These are phyloP conservation scores for Tympanuchus pallidicinctus DNA, from an alignment of 2,113 vertebrate genomes.

Conservation along the genomic window DNA sequence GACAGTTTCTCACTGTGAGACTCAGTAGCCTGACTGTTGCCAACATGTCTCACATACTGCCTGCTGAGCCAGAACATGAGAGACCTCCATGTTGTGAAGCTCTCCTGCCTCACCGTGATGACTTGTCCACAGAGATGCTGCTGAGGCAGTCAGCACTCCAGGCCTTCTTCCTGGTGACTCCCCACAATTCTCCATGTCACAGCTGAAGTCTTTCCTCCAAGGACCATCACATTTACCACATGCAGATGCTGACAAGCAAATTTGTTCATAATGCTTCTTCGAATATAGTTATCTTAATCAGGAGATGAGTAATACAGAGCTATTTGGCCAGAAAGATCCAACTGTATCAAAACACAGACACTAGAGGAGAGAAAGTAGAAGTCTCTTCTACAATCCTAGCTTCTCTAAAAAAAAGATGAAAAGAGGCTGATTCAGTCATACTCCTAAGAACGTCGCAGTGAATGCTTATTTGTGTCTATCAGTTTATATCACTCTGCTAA, in stretches of 20 bases:
- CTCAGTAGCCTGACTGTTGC: background rate
- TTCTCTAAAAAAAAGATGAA: background rate
- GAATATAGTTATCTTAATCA: background rate
- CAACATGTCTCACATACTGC: background rate
- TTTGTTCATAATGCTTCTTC: background rate
- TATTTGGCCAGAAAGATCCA: background rate
- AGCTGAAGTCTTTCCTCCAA: background rate
- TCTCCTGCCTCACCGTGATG: rapidly evolving
- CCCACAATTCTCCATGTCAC: background rate
- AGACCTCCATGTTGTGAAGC: background rate
- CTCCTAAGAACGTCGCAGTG: background rate
- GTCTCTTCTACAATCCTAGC: background rate
- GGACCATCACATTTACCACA: background rate
- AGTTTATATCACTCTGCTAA: background rate
- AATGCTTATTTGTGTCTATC: background rate
- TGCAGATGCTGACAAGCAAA: background rate
- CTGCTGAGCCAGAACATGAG: background rate
- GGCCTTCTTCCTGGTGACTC: background rate
- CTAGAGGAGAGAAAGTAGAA: background rate
- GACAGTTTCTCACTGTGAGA: background rate
- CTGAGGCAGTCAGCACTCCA: background rate
- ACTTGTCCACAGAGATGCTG: background rate
- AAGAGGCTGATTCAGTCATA: background rate
- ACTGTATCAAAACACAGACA: background rate
- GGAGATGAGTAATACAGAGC: background rate